Conservation (phyloP, 2,797 vertebrate species). For the Loriculus beryllinus region DNA sequence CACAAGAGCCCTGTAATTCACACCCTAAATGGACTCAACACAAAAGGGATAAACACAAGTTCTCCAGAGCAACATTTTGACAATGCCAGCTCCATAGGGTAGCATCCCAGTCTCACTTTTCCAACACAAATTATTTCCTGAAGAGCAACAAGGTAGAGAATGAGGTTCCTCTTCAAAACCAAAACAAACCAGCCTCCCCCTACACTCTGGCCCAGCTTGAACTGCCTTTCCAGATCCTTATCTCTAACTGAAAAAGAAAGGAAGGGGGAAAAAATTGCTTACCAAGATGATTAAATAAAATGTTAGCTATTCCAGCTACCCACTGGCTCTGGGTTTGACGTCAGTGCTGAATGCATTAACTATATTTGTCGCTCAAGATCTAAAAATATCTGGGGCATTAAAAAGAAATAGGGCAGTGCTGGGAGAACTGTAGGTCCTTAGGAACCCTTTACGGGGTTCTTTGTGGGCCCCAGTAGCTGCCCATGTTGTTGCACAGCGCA, state of each 20-base stretch:
- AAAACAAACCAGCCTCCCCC: slow-evolving; percentile 21
- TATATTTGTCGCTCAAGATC: slow-evolving; percentile 65
- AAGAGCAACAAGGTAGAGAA: neutral
- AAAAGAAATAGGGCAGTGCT: slow-evolving; percentile 43
- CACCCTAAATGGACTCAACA: neutral
- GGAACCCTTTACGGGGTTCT: neutral
- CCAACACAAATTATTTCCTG: neutral
- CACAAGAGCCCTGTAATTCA: neutral
- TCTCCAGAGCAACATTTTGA: neutral
- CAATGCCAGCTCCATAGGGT: neutral
- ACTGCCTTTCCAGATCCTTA: slow-evolving; percentile 14
- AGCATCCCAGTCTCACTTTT: neutral
- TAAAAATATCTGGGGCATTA: slow-evolving; percentile 70
- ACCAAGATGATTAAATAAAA: slow-evolving; percentile 72
- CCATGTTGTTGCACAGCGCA: neutral
- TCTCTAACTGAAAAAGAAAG: slow-evolving; percentile 18
- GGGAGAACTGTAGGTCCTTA: slow-evolving; percentile 35
- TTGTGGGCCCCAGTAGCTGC: neutral
- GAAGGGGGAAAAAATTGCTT: slow-evolving; percentile 16
- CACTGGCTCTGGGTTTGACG: slow-evolving; percentile 68
- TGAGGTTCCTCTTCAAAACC: neutral
- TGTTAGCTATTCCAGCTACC: slow-evolving; percentile 70
- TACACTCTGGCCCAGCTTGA: neutral
- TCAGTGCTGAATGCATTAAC: slow-evolving; percentile 72
- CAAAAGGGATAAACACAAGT: neutral